A percentile compares a stretch with the other conserved stretches of the same genome.
These are phyloP conservation scores for Menidia beryllina DNA, from an alignment of 2,113 vertebrate genomes.

Conservation along the genomic window DNA sequence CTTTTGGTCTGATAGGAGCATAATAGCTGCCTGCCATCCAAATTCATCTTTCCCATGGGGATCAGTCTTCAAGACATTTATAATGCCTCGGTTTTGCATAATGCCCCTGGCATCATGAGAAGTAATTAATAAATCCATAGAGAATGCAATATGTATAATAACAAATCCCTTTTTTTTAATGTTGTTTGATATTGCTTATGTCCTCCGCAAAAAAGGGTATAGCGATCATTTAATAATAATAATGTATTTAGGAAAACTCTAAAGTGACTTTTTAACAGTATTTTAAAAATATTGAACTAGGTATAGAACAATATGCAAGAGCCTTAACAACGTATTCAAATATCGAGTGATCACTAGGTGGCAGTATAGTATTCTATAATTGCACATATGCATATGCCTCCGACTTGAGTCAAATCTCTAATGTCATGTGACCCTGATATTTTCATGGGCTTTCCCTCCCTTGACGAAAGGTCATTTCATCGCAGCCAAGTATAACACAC, in stretches of 20 bases:
- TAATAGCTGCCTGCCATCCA: constrained; percentile 45
- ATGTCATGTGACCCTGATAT: constrained; percentile 28
- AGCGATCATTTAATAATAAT: neutral
- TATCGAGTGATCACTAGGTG: constrained; percentile 87
- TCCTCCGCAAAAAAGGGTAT: no score
- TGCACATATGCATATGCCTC: constrained; percentile 67
- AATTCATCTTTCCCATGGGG: constrained; percentile 49
- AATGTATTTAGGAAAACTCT: neutral
- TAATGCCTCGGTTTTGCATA: constrained; percentile 45
- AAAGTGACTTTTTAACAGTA: neutral
- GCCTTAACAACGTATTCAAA: constrained; percentile 18
- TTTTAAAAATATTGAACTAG: neutral
- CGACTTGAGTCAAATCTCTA: constrained; percentile 15
- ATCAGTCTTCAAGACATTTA: constrained; percentile 50
- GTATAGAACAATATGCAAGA: constrained; percentile 17
- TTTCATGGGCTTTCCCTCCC: constrained; percentile 6
- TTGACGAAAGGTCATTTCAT: neutral
- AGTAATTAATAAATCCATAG: constrained; percentile 55
- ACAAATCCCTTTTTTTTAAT: constrained; percentile 11
- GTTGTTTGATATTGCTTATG: no score
- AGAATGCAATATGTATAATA: constrained; percentile 21
- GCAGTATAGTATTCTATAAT: constrained; percentile 85
- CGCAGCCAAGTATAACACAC: no score
- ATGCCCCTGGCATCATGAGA: constrained; percentile 40
- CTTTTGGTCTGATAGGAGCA: constrained; percentile 44